Evolutionary conservation across 2,888 invertebrate genomes (phyloP), one percentile per base, ranked within the genome.

Genomic region (Agonopterix subpropinquella): DNA sequence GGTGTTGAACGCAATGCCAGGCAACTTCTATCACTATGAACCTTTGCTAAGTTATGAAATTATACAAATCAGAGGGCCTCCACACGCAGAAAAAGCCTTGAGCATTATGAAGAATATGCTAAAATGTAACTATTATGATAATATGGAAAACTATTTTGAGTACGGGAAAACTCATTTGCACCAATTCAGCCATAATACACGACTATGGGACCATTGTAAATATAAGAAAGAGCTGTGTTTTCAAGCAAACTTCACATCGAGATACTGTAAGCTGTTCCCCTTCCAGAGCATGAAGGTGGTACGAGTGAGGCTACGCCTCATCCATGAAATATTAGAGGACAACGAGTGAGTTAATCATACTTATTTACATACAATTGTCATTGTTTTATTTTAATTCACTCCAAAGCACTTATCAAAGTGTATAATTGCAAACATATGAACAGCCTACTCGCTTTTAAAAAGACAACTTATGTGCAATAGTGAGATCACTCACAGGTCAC

Each of bases 281-380:
- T 94, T 96, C 77, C 96, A 96, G 75, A 94, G 94, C 57, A 94
- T 96, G 94, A 97, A 96, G 80, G 91, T 95, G 55, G 96, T 96
- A 18, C 89, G 96, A 53, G 77, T 96, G 62, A 90, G 96, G 54
- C 89, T 96, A 61, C 90, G 91, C 53, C 89, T 94, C 10, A 92
- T 94, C 44, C 92, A 94, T 67, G 89, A 91, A 54, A 82, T 96
- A 47, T 83, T 96, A 49, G 88, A 92, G 57, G 93, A 94, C 74
- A 88, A 91, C 79, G 89, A 89, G 94, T 94, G 80, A 90, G 91
- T 89, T 55, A 13, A 28, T 5, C 28, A 28, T 28, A 28, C 28
- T 5, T 18, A 28, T 28, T 28, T 28, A 28, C 10, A 45, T 36
- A 37, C 7, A 11, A 18, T 3, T 18, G 2, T 13, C 7, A 28